Evolutionary conservation across 2,113 vertebrate species (phyloP).

Genomic region (Mystacornis crossleyi): DNA sequence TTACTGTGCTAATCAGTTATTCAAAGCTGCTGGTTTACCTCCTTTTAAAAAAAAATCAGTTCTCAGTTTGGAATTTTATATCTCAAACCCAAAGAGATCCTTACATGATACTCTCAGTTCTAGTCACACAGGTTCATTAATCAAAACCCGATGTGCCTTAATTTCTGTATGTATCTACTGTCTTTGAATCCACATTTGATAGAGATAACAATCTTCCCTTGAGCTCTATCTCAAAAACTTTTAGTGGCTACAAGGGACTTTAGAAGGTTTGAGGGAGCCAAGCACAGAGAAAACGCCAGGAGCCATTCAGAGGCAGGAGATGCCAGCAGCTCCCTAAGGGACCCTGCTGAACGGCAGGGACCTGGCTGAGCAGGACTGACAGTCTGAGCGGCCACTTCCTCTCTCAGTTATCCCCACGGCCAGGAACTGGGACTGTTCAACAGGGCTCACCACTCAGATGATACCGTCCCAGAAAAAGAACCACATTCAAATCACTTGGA

Average conservation of each 20-base stretch:
- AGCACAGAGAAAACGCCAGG: neutral
- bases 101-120: neutral
- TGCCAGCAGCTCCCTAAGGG: neutral
- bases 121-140: neutral
- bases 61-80: neutral
- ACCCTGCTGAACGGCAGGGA: rapidly evolving
- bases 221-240: neutral
- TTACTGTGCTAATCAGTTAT: neutral
- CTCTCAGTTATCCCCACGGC: neutral
- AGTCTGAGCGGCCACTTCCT: neutral
- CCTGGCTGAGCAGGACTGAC: neutral
- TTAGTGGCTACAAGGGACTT: neutral
- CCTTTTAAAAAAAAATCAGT: neutral
- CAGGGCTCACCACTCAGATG: neutral
- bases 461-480: neutral
- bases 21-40: neutral
- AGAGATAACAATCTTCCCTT: neutral
- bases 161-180: neutral
- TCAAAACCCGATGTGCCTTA: neutral
- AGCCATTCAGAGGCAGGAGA: neutral
- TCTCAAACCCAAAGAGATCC: neutral
- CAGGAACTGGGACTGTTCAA: neutral
- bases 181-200: neutral
- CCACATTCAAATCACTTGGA: neutral
- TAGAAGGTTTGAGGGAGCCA: neutral